A percentile compares a stretch with the other conserved stretches of the same genome.
phyloP scores from a whole-genome alignment of 2,888 invertebrate species.

The Heliconius aoede region DNA sequence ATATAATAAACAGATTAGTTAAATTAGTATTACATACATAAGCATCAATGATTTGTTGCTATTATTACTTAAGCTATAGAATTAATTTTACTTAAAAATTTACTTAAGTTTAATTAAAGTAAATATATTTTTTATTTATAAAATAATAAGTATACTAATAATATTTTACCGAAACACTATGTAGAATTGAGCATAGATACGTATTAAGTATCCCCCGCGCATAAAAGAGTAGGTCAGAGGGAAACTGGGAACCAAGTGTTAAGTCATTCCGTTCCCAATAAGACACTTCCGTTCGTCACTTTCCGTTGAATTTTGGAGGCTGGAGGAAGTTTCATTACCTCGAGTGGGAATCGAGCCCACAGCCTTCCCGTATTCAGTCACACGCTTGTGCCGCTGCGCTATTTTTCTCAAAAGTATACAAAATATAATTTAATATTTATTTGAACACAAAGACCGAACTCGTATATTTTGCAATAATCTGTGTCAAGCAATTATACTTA shows the following conservation, averaged over 20 bases:
- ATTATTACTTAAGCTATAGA: too few relatives aligned
- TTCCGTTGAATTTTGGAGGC: too few relatives aligned
- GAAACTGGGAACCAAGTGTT: neutral
- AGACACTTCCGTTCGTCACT: neutral
- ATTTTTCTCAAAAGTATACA: neutral
- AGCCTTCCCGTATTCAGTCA: neutral
- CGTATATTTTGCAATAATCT: conserved; percentile 29
- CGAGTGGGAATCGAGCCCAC: neutral
- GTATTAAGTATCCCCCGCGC: neutral
- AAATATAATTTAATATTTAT: conserved; percentile 8
- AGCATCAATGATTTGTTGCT: too few relatives aligned
- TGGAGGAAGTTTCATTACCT: neutral
- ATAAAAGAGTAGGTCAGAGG: neutral
- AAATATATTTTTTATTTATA: neutral
- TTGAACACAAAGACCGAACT: conserved; percentile 5
- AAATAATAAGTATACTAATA: neutral
- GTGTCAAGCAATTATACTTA: conserved; percentile 34
- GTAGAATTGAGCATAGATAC: too few relatives aligned
- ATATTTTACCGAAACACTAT: neutral
- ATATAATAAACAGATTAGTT: neutral
- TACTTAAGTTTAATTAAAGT: too few relatives aligned
- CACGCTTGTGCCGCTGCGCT: neutral
- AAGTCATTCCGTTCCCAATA: neutral
- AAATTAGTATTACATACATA: neutral
- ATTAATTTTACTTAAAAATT: too few relatives aligned